Percentiles rank a stretch among this genome's conserved stretches.
These are phyloP conservation scores for Catharus minimus DNA, from an alignment of 2,113 vertebrate species.

Conservation along the genomic window DNA sequence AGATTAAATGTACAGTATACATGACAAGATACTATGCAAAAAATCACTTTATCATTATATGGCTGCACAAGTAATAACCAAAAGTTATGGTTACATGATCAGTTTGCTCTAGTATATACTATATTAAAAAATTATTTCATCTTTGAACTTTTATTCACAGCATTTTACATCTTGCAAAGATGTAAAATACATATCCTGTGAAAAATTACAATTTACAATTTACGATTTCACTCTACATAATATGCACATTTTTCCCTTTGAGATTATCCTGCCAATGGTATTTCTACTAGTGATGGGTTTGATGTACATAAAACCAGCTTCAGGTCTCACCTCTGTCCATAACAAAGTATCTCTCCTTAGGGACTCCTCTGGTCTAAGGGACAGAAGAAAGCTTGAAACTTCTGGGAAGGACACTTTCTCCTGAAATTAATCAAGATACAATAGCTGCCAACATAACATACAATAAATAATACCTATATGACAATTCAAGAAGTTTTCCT, in stretches of 20 bases:
- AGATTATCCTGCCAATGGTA: background rate
- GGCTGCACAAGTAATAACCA: background rate
- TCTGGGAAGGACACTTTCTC: slow-evolving; percentile 83
- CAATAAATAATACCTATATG: background rate
- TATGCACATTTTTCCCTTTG: background rate
- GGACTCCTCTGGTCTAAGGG: slow-evolving; percentile 87
- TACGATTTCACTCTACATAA: background rate
- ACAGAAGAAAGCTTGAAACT: slow-evolving; percentile 81
- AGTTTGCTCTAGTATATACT: background rate
- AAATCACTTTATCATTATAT: background rate
- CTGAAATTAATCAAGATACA: slow-evolving; percentile 53
- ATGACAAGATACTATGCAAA: background rate
- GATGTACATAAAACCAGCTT: background rate
- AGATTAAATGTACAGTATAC: background rate
- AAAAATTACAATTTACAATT: background rate
- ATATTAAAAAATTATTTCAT: background rate
- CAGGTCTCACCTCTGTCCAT: slow-evolving; percentile 85
- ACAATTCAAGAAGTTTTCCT: background rate
- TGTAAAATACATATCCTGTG: background rate
- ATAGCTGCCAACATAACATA: background rate
- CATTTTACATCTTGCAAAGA: background rate
- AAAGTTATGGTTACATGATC: background rate
- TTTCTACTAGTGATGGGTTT: background rate
- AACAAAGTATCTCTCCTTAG: slow-evolving; percentile 83
- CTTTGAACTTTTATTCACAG: background rate